Percentiles rank a stretch among this genome's conserved stretches.
These are phyloP conservation scores for Cyprinodon brontotheroides DNA, from an alignment of 2,113 vertebrate genomes.

Conservation along the genomic window DNA sequence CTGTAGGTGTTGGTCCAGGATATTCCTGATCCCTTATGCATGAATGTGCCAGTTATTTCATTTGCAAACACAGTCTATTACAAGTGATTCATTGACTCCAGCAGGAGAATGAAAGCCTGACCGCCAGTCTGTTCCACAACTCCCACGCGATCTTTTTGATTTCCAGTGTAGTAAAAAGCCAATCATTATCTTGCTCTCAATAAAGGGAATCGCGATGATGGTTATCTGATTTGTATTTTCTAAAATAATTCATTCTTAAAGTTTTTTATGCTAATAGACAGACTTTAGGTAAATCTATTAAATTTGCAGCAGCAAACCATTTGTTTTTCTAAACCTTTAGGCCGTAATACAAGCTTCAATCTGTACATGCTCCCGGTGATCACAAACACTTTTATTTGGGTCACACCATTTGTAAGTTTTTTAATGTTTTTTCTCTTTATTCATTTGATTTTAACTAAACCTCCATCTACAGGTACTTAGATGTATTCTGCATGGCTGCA, in stretches of 20 bases:
- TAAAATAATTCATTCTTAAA: not conserved
- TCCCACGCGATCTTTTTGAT: not conserved
- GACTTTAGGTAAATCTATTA: no score
- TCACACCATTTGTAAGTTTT: not conserved
- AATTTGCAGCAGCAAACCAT: no score
- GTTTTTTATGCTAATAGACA: not conserved
- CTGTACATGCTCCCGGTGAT: no score
- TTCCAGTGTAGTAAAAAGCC: not conserved
- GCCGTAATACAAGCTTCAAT: no score
- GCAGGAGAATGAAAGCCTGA: slow-evolving; percentile 15
- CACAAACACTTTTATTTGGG: not conserved
- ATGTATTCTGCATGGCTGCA: not conserved
- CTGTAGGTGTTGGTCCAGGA: not conserved
- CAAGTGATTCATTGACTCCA: no score
- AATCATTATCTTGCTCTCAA: no score
- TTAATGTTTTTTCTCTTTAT: not conserved
- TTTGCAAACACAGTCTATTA: slow-evolving; percentile 21
- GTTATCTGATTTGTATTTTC: not conserved
- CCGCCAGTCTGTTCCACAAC: not conserved
- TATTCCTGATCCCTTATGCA: not conserved
- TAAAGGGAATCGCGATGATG: not conserved
- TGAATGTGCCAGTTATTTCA: slow-evolving; percentile 33
- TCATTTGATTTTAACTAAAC: not conserved
- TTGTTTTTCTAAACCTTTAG: no score
- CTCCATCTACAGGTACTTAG: not conserved